Evolutionary conservation across 2,888 invertebrate genomes (phyloP), one percentile per base, ranked within the genome.

Genomic region (Chromoteleia sp.): DNA sequence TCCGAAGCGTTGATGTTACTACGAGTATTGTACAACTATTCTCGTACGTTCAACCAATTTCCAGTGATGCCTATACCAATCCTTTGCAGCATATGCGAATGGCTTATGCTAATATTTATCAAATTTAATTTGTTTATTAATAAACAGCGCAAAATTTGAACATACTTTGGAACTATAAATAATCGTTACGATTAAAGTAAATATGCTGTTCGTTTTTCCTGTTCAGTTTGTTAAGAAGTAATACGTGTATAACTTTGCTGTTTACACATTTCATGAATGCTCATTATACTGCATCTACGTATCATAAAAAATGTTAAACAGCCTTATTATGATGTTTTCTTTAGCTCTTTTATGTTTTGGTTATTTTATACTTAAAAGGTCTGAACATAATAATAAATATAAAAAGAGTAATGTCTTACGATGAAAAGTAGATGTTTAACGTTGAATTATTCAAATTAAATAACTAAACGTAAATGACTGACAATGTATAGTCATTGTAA

Each of bases 121-220:
- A 67, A 67, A 67, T 67, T 67, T 67, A 52, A 29, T 67, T 52
- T 52, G 41, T 54, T 54, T 39, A 39, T 52, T 41, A 29, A 33
- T 41, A 52, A 67, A 52, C 41, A 52, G 41, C 19, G 52, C 25
- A 54, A 21, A 41, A 67, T n/a, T 19, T 8, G 29, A 36, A 29
- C 39, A 15, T 29, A 21, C 3, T 14, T 41, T 19, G 12, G 12
- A 39, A 50, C 50, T 50, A 65, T 65, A 36, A 65, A 65, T 65
- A 67, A 67, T 41, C 52, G 52, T 52, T 39, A 15, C 39, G 41
- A 52, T 67, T 41, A 54, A 67, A 52, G 41, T 67, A 52, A 52
- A 67, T 52, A 41, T 17, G 4, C 29, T 14, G 41, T 52, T 7
- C 41, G 29, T 41, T 67, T 52, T 39, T 67, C 29, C 52, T 36